Evolutionary conservation across 2,888 invertebrate genomes (phyloP).

Genomic region (Cyaniris semiargus): DNA sequence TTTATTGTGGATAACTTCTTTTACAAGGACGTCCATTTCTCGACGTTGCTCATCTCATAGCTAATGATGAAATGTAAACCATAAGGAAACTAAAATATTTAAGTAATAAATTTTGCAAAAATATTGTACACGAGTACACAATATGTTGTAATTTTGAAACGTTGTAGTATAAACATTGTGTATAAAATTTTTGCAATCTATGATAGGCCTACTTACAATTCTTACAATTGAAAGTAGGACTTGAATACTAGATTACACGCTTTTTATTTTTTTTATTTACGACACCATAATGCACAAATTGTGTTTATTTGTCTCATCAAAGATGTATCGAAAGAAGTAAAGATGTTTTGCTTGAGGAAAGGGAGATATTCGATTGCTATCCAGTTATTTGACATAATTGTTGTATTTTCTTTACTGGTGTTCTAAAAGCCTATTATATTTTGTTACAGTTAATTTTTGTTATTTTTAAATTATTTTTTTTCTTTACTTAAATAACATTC

Average conservation of each 20-base stretch:
- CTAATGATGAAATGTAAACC: background rate
- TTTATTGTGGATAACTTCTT: background rate
- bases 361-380: background rate
- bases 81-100: background rate
- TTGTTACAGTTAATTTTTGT: background rate
- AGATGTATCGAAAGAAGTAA: constrained; percentile 23
- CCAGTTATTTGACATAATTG: background rate
- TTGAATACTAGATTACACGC: background rate
- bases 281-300: constrained; percentile 20
- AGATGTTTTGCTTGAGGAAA: background rate
- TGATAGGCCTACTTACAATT: constrained; percentile 4
- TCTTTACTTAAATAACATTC: too few species aligned
- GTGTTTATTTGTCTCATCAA: constrained; percentile 25
- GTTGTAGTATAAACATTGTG: background rate
- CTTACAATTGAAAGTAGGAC: background rate
- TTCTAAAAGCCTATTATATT: background rate
- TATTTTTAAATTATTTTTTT: too few species aligned
- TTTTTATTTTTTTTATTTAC: constrained; percentile 14
- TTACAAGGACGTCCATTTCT: background rate
- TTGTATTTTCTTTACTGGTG: constrained; percentile 27
- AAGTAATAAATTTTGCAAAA: background rate
- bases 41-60: constrained; percentile 5
- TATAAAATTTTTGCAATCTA: constrained; percentile 8
- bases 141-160: background rate
- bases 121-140: background rate